These are phyloP conservation scores for Stictocephala bisonia DNA, from an alignment of 2,888 invertebrate species.

Conservation along the genomic window DNA sequence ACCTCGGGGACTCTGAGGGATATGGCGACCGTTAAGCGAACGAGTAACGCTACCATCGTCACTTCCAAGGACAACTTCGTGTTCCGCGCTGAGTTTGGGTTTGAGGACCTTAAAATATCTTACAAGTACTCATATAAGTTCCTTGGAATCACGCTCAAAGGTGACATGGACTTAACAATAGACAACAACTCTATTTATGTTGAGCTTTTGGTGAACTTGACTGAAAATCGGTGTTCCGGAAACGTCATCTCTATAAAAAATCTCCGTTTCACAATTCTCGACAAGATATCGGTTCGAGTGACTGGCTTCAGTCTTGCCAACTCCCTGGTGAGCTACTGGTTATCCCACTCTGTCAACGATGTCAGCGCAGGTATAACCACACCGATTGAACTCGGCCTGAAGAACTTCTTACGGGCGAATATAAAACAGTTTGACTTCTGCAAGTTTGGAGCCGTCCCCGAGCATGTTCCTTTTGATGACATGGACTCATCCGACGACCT, in stretches of 20 bases:
- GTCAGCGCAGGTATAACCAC: neutral
- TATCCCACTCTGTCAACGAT: neutral
- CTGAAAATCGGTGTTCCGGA: constrained; percentile 13
- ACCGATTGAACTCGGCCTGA: constrained; percentile 1
- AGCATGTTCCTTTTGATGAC: constrained; percentile 7
- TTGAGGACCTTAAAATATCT: neutral
- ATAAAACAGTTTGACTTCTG: constrained; percentile 14
- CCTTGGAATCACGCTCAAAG: constrained; percentile 7
- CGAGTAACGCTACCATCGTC: neutral
- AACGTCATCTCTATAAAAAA: constrained; percentile 1
- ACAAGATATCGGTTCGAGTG: constrained; percentile 8
- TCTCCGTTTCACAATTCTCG: neutral
- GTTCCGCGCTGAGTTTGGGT: constrained; percentile 18
- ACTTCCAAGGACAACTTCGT: constrained; percentile 10
- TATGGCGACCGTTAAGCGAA: neutral
- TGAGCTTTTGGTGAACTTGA: constrained; percentile 7
- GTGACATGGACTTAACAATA: neutral
- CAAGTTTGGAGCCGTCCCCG: constrained; percentile 12
- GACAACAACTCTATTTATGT: constrained; percentile 7
- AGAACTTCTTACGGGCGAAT: constrained; percentile 10
- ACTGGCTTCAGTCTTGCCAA: constrained; percentile 21
- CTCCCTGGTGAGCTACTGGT: neutral
- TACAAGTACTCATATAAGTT: constrained; percentile 12
- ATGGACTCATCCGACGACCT: neutral
- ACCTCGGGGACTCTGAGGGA: neutral